A percentile compares a stretch with the other conserved stretches of the same genome.
phyloP scores from a whole-genome alignment of 2,113 vertebrate species.

The Chlamydotis undulata region DNA sequence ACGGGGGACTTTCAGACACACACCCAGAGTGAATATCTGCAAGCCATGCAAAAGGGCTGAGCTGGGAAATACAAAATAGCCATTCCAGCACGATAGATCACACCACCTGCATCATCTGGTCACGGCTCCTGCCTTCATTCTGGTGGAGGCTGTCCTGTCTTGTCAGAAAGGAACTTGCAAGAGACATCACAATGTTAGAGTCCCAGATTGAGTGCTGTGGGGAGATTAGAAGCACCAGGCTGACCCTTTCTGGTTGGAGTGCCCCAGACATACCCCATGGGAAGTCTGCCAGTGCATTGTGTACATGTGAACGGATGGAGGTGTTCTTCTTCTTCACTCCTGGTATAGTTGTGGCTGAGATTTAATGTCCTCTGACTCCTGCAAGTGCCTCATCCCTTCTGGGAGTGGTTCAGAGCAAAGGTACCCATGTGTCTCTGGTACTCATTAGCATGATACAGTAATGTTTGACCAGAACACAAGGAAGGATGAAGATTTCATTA shows the following conservation, averaged over 20 bases:
- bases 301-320: background rate
- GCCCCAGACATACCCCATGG: background rate
- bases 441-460: background rate
- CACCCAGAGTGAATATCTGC: background rate
- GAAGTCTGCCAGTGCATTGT: background rate
- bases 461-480: background rate
- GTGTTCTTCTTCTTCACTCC: background rate
- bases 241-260: background rate
- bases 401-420: background rate
- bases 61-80: background rate
- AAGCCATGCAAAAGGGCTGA: background rate
- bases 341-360: background rate
- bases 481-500: background rate
- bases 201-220: background rate
- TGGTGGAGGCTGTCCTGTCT: background rate
- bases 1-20: background rate
- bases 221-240: background rate
- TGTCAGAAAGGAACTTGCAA: background rate
- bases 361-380: background rate
- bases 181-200: background rate
- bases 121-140: background rate
- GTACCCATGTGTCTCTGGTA: background rate
- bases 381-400: background rate
- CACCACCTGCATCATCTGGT: background rate
- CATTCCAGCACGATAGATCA: background rate